Evolutionary conservation across 2,888 invertebrate genomes (phyloP), one percentile per base, ranked within the genome.

Genomic region (Odontocerum albicorne): DNA sequence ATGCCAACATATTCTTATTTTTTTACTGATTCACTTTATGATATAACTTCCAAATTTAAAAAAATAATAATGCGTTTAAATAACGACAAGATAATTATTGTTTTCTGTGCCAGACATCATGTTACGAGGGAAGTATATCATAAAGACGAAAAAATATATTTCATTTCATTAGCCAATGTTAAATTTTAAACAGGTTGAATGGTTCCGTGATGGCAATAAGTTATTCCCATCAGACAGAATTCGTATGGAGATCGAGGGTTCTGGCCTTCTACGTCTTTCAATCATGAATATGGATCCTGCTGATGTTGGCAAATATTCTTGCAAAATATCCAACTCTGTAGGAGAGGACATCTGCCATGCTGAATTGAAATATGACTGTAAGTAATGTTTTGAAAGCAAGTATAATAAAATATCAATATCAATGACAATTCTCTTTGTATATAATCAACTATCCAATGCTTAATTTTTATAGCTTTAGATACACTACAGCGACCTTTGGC

Each of bases 301-400:
- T 47, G 96, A 97, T 72, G 85, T 90, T 1, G 96, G 92, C 47
- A 84, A 85, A 56, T 97, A 96, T 75, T 83, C 83, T 44, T 86
- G 93, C 66, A 83, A 88, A 64, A 88, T 93, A 55, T 87, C 80
- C 69, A 95, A 95, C 74, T 86, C 87, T 6, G 86, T 92, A 66
- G 95, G 95, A 0, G 88, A 90, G 65, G 93, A 86, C 56, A 79
- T 80, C 15, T 94, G 93, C 67, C 82, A 85, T 55, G 92, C 92
- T 1, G 84, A 86, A 43, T 83, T 94, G 54, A 83, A 85, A 45
- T 91, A 90, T 64, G 92, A 94, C 66, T 86, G 91, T 91, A 67
- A 80, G 82, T 73, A n/a, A n/a, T n/a, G n/a, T n/a, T n/a, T n/a
- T n/a, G 43, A n/a, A n/a, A n/a, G n/a, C 33, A 27, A 49, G 1